Conservation (phyloP, 2,888 invertebrate genomes). For the Salpingus planirostris region DNA sequence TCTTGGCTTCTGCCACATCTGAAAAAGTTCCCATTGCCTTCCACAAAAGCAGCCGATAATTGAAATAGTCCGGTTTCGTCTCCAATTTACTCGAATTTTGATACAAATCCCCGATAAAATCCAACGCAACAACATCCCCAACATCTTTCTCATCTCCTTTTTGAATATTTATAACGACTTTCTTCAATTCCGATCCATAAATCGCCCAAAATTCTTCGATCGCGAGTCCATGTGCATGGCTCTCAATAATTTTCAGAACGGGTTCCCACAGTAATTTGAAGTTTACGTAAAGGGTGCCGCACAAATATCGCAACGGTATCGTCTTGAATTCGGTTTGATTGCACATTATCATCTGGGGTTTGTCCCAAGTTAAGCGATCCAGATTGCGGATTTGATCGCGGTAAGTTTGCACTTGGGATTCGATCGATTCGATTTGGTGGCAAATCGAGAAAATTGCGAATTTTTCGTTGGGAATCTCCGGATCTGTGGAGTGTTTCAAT, state of each 20-base stretch:
- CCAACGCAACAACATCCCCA: conserved; percentile 13
- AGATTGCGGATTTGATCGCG: conserved; percentile 66
- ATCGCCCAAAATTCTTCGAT: conserved; percentile 63
- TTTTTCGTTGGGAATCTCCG: conserved; percentile 39
- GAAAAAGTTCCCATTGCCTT: conserved; percentile 66
- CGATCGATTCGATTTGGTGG: conserved; percentile 60
- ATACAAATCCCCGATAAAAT: conserved; percentile 29
- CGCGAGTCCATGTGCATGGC: conserved; percentile 58
- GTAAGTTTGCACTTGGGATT: conserved; percentile 68
- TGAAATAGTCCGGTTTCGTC: conserved; percentile 60
- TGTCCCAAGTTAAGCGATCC: conserved; percentile 61
- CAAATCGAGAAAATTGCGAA: conserved; percentile 59
- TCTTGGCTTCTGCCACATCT: conserved; percentile 68
- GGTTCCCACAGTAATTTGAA: conserved; percentile 88
- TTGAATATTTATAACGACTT: conserved; percentile 43
- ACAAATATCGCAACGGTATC: conserved; percentile 66
- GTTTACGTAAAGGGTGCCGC: conserved; percentile 77
- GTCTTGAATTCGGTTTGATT: conserved; percentile 51
- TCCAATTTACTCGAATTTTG: conserved; percentile 30
- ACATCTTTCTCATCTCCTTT: conserved; percentile 12
- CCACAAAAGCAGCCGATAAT: conserved; percentile 75
- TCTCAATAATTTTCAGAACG: conserved; percentile 61
- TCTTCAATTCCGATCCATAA: conserved; percentile 53
- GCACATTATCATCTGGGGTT: conserved; percentile 45
- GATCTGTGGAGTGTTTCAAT: conserved; percentile 29